Conservation (phyloP, 2,113 vertebrate genomes). For the Gambusia affinis region DNA sequence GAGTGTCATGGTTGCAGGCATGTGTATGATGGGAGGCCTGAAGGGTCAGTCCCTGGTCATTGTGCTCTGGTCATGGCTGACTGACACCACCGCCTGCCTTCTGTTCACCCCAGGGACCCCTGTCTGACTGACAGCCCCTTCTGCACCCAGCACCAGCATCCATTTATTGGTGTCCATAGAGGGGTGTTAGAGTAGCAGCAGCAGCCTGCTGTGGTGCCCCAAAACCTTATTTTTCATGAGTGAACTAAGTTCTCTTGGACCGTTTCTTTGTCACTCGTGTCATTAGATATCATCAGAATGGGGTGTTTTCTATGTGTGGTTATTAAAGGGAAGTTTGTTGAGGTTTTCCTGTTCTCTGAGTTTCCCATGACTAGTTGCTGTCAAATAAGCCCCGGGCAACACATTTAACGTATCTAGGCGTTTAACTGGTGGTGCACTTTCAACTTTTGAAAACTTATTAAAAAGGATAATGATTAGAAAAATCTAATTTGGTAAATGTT, state of each 20-base stretch:
- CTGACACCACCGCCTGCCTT: conserved; percentile 78
- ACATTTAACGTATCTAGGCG: neutral
- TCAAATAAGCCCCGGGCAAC: neutral
- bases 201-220: conserved; percentile 36
- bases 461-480: neutral
- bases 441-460: conserved; percentile 8
- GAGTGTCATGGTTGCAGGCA: conserved; percentile 65
- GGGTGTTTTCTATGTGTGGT: conserved; percentile 18
- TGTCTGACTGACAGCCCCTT: conserved; percentile 77
- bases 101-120: conserved; percentile 76
- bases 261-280: conserved; percentile 13
- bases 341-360: conserved; percentile 25
- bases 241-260: conserved; percentile 8
- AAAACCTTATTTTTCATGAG: conserved; percentile 32
- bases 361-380: conserved; percentile 23
- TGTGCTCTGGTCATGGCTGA: conserved; percentile 79
- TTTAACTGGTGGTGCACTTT: neutral
- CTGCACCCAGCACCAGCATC: conserved; percentile 71
- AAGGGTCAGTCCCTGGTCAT: conserved; percentile 78
- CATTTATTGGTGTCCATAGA: conserved; percentile 69
- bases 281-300: conserved; percentile 40
- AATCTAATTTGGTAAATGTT: neutral
- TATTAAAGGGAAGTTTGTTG: conserved; percentile 38
- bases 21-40: conserved; percentile 69
- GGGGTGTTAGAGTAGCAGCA: conserved; percentile 55